Base-by-base conservation (phyloP, 64 coral and sea anemone genomes). In the Astreopora myriophthalma region DNA sequence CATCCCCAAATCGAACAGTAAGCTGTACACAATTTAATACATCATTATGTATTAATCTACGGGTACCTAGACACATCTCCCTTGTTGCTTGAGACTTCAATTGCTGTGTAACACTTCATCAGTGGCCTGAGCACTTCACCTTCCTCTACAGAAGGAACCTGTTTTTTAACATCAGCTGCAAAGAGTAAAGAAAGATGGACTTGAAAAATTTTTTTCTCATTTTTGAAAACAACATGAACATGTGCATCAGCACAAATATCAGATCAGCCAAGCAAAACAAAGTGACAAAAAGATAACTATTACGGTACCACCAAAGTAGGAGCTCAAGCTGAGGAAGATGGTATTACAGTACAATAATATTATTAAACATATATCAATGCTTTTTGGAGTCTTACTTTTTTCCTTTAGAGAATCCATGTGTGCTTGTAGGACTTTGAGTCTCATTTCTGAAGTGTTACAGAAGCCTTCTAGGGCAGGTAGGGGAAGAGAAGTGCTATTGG, bases 381-480 rank as follows among this genome's bases (percentile, higher is more conserved):
- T 55, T 55, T 3, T 55, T 19, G 1, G 51, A 55, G 17, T 16
- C 11, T 57, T 69, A 99, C 97, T 94, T 95, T 99, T 95, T 61
- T 99, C 97, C 79, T 99, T 99, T 32, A 95, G 84, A 26, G 94
- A 87, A 42, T 93, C 94, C 34, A 96, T 80, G 34, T 96, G 94
- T 20, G 97, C 86, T 73, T 99, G 97, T 51, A 99, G 89, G 86
- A 99, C 97, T 75, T 99, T 99, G 11, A 99, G 81, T 80, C 97
- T 99, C 97, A 99, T 99, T 66, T 99, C 97, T 64, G 94, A 91
- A 22, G 97, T 99, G 81, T 99, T 99, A 69, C 93, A 99, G 33
- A 99, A 99, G 27, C 97, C 97, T 63, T 99, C 97, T 40, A 99
- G 72, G 57, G 94, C 97, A 84, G 97, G 97, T 25, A 95, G 48